Base-by-base conservation (phyloP, 2,888 invertebrate species). In the Amphipoea lucens region DNA sequence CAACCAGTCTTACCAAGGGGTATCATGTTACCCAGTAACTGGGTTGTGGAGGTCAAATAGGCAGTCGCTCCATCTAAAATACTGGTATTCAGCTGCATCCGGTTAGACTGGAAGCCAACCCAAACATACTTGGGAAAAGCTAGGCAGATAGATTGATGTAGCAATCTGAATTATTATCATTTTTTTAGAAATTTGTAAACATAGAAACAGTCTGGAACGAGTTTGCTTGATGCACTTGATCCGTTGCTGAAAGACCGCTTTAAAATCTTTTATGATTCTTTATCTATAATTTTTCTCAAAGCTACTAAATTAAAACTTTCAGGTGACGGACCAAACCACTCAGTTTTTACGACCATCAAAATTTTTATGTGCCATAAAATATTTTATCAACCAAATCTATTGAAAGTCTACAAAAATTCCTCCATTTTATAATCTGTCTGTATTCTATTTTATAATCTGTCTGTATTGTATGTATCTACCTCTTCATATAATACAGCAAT, bases 321-420 rank as follows among this genome's bases (percentile, higher is more conserved):
- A 86, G 87, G 85, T 86, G 87, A 69, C 80, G 72, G 62, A 63
- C 79, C 67, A 75, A 80, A 77, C 69, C 80, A 86, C 87, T 85
- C 75, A 63, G 70, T 67, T 86, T 85, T 86, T 86, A 85, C 74
- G 85, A 77, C 80, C 84, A 83, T 80, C 83, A 83, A 73, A 73
- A 60, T 62, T 83, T 63, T 83, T 80, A 85, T 77, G 87, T 36
- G 63, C 63, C 80, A 77, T 83, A 80, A 85, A 85, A 70, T 72
- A 48, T 83, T 84, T 84, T 79, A 84, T 74, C 54, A 62, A 70
- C 74, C 17, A 57, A 70, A 71, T 17, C 74, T 70, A 84, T 84
- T 74, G 70, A 29, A 29, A 70, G 14, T 40, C 45, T n/a, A 60
- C 45, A 63, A 84, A 83, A 67, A 63, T 65, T 11, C 14, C 6